A percentile compares a stretch with the other conserved stretches of the same genome.
Conservation (phyloP, 2,113 vertebrate species). For the Sander vitreus region DNA sequence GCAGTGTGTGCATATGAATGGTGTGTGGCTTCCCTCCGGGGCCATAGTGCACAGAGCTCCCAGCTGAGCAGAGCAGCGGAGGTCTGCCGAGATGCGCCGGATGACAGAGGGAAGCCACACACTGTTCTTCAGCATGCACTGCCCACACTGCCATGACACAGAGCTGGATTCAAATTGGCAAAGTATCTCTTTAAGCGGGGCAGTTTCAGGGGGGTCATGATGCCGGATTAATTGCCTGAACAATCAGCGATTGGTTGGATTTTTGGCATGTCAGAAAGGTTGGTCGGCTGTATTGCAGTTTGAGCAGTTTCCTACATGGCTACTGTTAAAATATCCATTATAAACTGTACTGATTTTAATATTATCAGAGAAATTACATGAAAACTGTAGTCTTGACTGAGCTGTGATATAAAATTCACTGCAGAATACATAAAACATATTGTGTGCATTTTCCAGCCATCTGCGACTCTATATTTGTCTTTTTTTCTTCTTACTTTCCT, state of each 20-base stretch:
- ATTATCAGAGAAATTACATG: too few species aligned
- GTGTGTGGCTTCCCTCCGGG: too few species aligned
- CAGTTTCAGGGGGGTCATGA: background rate
- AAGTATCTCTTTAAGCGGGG: background rate
- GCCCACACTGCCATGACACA: too few species aligned
- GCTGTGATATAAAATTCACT: background rate
- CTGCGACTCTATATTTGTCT: background rate
- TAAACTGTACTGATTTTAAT: background rate
- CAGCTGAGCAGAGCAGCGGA: too few species aligned
- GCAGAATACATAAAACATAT: background rate
- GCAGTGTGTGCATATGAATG: too few species aligned
- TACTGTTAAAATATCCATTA: background rate
- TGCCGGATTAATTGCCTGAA: background rate
- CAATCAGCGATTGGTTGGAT: background rate
- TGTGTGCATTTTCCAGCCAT: slow-evolving; percentile 2
- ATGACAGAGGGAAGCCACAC: too few species aligned
- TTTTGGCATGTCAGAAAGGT: background rate
- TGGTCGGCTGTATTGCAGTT: background rate
- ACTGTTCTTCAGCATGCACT: too few species aligned
- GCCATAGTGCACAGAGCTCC: too few species aligned
- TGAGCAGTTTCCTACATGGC: background rate
- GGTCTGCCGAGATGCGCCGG: too few species aligned
- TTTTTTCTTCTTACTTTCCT: background rate
- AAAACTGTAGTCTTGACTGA: background rate
- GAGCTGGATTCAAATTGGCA: too few species aligned